Evolutionary conservation across 2,797 vertebrate genomes (phyloP), one percentile per base, ranked within the genome.

Genomic region (Mus caroli): DNA sequence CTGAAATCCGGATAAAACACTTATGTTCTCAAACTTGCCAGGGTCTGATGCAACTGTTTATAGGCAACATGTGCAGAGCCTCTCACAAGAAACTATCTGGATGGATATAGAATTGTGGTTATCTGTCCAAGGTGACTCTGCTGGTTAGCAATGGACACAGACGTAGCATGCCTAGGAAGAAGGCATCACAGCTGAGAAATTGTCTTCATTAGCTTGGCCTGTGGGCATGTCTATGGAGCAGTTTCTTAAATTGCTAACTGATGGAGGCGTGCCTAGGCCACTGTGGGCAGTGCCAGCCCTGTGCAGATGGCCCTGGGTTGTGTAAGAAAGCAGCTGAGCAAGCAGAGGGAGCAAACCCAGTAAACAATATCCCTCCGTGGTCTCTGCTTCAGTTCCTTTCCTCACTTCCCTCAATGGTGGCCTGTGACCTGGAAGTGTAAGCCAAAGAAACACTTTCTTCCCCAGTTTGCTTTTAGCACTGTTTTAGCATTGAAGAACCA

Each of bases 11-110:
- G 19, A n/a, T 26, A 76, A 9, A 54, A 91, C 26, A 20, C 84
- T 92, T 90, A 50, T 75, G 52, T 94, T 87, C 90, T 84, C 34
- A 20, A 84, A 92, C 31, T 86, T 84, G 84, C 22, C 62, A 62
- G 52, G 1, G 24, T 52, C 54, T 56, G 82, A 28, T 28, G 5
- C 50, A 52, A 87, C 56, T 24, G 0, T 83, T 92, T 90, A 52
- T 52, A 69, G 69, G 62, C 31, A 89, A n/a, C 31, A 40, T 37
- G 3, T 24, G 69, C 6, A 22, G 75, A 43, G 0, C 4, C 4
- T 11, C 7, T 22, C 24, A 31, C 15, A 54, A 43, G 31, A 83
- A 86, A 94, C 82, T 43, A 31, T 85, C 77, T 92, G 24, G 69
- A 89, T 83, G 22, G 31, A 20, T 56, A 73, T 14, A 46, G 8